Evolutionary conservation across 2,113 vertebrate genomes (phyloP), one percentile per base, ranked within the genome.

Genomic region (Xiphorhynchus elegans): DNA sequence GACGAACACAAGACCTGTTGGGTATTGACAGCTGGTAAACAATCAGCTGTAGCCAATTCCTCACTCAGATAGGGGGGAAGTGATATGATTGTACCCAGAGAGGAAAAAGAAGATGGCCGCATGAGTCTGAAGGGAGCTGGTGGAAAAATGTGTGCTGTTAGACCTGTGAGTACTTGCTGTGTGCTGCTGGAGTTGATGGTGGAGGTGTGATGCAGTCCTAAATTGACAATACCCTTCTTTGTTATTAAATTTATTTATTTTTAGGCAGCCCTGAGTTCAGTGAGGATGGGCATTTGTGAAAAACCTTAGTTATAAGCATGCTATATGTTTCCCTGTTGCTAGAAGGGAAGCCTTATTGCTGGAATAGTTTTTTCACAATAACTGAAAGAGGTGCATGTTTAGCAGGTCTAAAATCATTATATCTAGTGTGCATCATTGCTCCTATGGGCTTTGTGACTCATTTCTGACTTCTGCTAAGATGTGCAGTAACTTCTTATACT

Each of bases 81-180:
- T 21, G 7, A 31, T 40, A 26, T 44, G 21, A 42, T 29, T 37
- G 4, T n/a, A 62, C 0, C 0, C 1, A 52, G 31, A 68, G 35
- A 59, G 24, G 29, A 47, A 23, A 52, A 50, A 47, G 9, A 55
- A 49, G 18, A 16, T 6, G 20, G 42, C 1, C 23, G 23, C 1
- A 1, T 19, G 9, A 44, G 7, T 44, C 17, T 53, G 44, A 29
- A 16, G n/a, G 6, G 42, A 50, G 17, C 11, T 70, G 11, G 9
- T 15, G 28, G 8, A 73, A 69, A 47, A 52, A 77, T 6, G 11
- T 4, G 17, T 9, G 5, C 17, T 80, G 8, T 31, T 58, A 53
- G 4, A 11, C 13, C 8, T 81, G 44, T 52, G 59, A 78, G 69
- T 77, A 17, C 10, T 58, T 87, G 50, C 7, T 81, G 24, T 39